Percentiles rank a stretch among this genome's conserved stretches.
These are phyloP conservation scores for Drosophila saltans DNA, from an alignment of 1,140 invertebrate genomes.

Conservation along the genomic window DNA sequence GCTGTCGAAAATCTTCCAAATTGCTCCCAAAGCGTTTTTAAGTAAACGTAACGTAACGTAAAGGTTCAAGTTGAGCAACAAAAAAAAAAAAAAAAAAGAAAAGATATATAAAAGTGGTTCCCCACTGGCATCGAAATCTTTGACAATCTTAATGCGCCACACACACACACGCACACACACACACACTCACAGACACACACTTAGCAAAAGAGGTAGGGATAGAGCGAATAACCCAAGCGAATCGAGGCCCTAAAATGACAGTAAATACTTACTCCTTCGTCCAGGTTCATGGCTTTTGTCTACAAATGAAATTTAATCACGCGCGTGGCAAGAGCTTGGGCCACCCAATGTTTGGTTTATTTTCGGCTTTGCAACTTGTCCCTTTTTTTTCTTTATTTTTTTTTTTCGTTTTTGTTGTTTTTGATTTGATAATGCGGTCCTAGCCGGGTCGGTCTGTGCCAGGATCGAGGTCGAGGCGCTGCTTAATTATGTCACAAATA, in stretches of 20 bases:
- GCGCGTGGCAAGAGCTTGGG: constrained; percentile 53
- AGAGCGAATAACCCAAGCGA: constrained; percentile 47
- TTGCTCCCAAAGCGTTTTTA: constrained; percentile 69
- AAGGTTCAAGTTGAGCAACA: constrained; percentile 25
- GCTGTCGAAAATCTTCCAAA: constrained; percentile 69
- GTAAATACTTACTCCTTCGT: constrained; percentile 51
- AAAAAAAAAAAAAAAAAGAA: neutral
- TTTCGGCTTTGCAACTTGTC: constrained; percentile 66
- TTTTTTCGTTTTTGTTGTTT: too few species aligned
- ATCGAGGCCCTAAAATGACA: constrained; percentile 61
- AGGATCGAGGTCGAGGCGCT: constrained; percentile 37
- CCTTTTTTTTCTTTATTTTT: constrained; percentile 33
- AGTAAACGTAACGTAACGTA: constrained; percentile 46
- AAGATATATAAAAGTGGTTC: constrained; percentile 32
- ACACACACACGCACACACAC: constrained; percentile 19
- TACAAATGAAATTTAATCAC: constrained; percentile 81
- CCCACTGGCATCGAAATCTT: constrained; percentile 63
- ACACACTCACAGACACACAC: constrained; percentile 44
- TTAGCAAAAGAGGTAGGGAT: constrained; percentile 4
- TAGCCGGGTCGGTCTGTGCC: constrained; percentile 31
- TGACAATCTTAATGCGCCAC: constrained; percentile 75
- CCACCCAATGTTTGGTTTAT: constrained; percentile 70
- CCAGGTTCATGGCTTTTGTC: constrained; percentile 51
- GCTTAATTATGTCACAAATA: constrained; percentile 81
- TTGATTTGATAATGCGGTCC: constrained; percentile 60